phyloP scores from a whole-genome alignment of 1,140 invertebrate species.

The Acromyrmex heyeri region DNA sequence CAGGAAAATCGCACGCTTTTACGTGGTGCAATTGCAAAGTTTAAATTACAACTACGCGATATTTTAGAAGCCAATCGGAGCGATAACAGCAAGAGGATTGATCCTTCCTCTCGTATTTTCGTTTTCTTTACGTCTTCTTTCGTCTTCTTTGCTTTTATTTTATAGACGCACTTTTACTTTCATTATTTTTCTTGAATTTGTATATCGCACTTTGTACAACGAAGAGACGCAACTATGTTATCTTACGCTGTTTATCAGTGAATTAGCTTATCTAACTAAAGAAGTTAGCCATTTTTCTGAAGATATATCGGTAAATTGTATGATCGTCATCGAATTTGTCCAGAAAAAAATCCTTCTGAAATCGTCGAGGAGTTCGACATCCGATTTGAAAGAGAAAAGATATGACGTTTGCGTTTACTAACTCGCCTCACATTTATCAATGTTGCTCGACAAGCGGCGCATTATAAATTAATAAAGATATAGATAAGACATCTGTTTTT shows the following conservation, averaged over 20 bases:
- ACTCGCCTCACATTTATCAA: constrained; percentile 27
- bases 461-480: constrained; percentile 33
- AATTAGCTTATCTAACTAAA: constrained; percentile 2
- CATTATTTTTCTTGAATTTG: constrained; percentile 10
- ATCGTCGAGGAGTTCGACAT: constrained; percentile 7
- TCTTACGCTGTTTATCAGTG: not conserved
- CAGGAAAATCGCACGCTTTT: constrained; percentile 25
- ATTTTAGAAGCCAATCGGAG: constrained; percentile 28
- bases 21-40: constrained; percentile 67
- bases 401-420: not conserved
- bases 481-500: too few species aligned
- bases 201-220: constrained; percentile 42
- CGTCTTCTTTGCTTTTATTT: constrained; percentile 8
- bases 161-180: constrained; percentile 45
- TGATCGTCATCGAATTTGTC: constrained; percentile 29
- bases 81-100: not conserved
- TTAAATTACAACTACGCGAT: constrained; percentile 43
- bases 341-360: constrained; percentile 41
- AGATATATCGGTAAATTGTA: not conserved
- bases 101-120: not conserved
- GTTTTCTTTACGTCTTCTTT: not conserved
- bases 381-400: not conserved
- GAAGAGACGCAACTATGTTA: not conserved
- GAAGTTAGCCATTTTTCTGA: not conserved
- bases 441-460: not conserved